A percentile compares a stretch with the other conserved stretches of the same genome.
phyloP scores from a whole-genome alignment of 2,888 invertebrate species.

The Minunthozetes semirufus region DNA sequence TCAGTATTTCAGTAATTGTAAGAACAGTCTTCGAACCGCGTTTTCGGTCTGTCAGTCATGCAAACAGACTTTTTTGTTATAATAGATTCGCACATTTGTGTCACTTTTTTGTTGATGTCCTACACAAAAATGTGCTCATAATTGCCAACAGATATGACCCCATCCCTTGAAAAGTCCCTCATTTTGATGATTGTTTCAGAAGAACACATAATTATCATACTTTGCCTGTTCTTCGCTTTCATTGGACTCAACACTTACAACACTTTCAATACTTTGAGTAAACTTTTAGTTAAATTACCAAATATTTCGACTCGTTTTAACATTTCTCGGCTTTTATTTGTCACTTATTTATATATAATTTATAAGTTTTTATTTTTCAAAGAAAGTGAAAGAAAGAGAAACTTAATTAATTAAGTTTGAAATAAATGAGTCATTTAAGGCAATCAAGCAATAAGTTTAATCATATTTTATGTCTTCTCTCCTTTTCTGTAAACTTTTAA shows the following conservation, averaged over 20 bases:
- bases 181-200: not conserved
- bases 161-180: not conserved
- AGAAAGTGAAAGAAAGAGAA: too few relatives aligned
- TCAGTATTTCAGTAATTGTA: not conserved
- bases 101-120: not conserved
- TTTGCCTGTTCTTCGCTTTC: not conserved
- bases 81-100: slow-evolving; percentile 2
- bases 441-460: too few relatives aligned
- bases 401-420: too few relatives aligned
- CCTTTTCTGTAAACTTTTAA: too few relatives aligned
- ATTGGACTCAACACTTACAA: not conserved
- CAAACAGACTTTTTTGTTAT: slow-evolving; percentile 9
- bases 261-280: too few relatives aligned
- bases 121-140: not conserved
- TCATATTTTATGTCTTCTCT: too few relatives aligned
- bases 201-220: not conserved
- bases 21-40: not conserved
- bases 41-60: slow-evolving; percentile 12
- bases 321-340: too few relatives aligned
- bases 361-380: too few relatives aligned
- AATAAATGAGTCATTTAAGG: too few relatives aligned
- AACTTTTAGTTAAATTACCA: too few relatives aligned
- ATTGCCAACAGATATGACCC: not conserved
- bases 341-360: too few relatives aligned
- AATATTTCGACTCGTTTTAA: too few relatives aligned